Percentiles rank a stretch among this genome's conserved stretches.
Conservation (phyloP, 2,888 invertebrate species). For the Apoderus coryli region DNA sequence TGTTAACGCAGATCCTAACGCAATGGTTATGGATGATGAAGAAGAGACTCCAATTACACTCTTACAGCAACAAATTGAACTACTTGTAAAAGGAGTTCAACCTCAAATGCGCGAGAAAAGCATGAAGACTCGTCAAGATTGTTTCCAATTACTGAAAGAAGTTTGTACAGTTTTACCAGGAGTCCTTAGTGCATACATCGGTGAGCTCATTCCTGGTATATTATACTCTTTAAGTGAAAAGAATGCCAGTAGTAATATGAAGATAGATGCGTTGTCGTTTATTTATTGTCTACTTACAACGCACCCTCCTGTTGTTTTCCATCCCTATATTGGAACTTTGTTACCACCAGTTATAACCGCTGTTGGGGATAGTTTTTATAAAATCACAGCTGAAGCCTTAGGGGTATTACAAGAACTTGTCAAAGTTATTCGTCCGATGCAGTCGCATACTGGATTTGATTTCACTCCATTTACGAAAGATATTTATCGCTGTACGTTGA, state of each 20-base stretch:
- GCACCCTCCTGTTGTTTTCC: constrained; percentile 66
- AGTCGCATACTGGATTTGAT: constrained; percentile 42
- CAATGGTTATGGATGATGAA: constrained; percentile 39
- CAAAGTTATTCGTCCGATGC: constrained; percentile 79
- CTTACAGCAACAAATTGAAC: constrained; percentile 48
- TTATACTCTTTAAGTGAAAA: constrained; percentile 82
- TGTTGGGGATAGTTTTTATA: constrained; percentile 94
- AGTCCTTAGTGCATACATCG: constrained; percentile 59
- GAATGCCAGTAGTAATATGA: constrained; percentile 92
- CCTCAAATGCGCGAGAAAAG: constrained; percentile 75
- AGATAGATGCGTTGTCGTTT: constrained; percentile 91
- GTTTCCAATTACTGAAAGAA: constrained; percentile 81
- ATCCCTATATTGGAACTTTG: constrained; percentile 61
- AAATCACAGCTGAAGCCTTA: constrained; percentile 94
- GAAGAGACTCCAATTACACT: constrained; percentile 53
- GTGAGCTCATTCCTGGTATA: constrained; percentile 76
- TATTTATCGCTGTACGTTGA: constrained; percentile 73
- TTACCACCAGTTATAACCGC: constrained; percentile 77
- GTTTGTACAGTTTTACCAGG: constrained; percentile 80
- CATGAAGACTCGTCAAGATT: constrained; percentile 81
- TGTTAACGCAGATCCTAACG: constrained; percentile 50
- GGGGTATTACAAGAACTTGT: constrained; percentile 86
- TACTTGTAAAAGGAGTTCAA: constrained; percentile 78
- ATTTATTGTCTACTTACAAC: constrained; percentile 69
- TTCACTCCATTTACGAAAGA: constrained; percentile 64